phyloP scores from a whole-genome alignment of 2,888 invertebrate species.

The Calameuta pallipes region DNA sequence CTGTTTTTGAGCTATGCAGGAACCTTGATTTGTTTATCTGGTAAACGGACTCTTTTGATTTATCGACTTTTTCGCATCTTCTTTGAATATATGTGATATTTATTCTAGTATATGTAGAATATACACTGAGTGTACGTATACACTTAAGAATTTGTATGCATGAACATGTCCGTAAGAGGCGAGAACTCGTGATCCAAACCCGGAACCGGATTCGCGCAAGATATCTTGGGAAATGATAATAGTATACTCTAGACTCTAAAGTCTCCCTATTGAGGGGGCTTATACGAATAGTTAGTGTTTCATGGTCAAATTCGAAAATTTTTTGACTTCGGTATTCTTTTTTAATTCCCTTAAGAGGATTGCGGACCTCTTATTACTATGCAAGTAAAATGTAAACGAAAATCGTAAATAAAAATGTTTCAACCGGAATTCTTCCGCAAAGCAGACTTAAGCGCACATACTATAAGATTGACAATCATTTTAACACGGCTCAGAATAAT shows the following conservation, averaged over 20 bases:
- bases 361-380: too few relatives aligned
- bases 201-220: conserved; percentile 17
- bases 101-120: background rate
- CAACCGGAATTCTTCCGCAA: too few relatives aligned
- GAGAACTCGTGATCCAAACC: conserved; percentile 8
- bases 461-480: too few relatives aligned
- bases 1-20: background rate
- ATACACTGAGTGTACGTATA: background rate
- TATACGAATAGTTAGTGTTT: background rate
- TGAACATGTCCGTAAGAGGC: background rate
- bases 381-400: too few relatives aligned
- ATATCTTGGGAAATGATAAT: background rate
- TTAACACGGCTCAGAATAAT: too few relatives aligned
- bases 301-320: background rate
- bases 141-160: background rate
- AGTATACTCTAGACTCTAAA: background rate
- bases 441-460: too few relatives aligned
- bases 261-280: background rate
- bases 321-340: too few relatives aligned
- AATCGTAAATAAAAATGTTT: too few relatives aligned
- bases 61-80: background rate
- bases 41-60: background rate
- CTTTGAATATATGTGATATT: background rate
- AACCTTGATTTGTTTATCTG: background rate
- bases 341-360: too few relatives aligned